phyloP scores from a whole-genome alignment of 2,797 vertebrate genomes.

The Paratrypauchen microcephalus region DNA sequence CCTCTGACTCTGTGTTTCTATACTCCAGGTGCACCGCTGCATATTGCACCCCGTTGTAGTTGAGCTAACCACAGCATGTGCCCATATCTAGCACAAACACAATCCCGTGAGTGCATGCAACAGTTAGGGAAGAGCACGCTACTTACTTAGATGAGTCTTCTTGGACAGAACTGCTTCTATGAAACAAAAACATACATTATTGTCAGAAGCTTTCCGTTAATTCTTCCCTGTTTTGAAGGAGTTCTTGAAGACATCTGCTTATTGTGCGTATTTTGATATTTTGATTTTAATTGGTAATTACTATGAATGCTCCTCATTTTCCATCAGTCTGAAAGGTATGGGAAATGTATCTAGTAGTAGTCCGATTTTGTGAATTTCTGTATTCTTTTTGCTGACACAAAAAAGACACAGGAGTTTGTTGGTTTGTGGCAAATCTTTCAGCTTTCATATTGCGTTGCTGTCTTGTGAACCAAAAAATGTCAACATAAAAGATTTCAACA shows the following conservation, averaged over 20 bases:
- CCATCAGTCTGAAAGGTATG: neutral
- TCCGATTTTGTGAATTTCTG: too few species aligned
- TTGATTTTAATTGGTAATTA: neutral
- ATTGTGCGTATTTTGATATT: too few species aligned
- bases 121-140: slow-evolving; percentile 3
- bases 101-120: slow-evolving; percentile 35
- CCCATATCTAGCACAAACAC: slow-evolving; percentile 73
- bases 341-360: neutral
- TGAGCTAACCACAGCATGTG: slow-evolving; percentile 66
- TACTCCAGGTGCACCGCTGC: slow-evolving; percentile 66
- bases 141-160: slow-evolving; percentile 74
- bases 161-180: slow-evolving; percentile 64
- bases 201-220: neutral
- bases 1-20: slow-evolving; percentile 21
- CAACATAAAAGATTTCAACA: too few species aligned
- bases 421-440: too few species aligned
- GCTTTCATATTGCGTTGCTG: too few species aligned
- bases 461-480: too few species aligned
- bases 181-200: slow-evolving; percentile 9
- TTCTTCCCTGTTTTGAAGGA: too few species aligned
- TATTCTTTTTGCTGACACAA: too few species aligned
- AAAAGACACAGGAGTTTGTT: too few species aligned
- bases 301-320: neutral
- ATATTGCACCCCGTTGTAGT: slow-evolving; percentile 46
- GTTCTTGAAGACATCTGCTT: neutral